Evolutionary conservation across 1,140 invertebrate species (phyloP).

Genomic region (Reticulitermes speratus): DNA sequence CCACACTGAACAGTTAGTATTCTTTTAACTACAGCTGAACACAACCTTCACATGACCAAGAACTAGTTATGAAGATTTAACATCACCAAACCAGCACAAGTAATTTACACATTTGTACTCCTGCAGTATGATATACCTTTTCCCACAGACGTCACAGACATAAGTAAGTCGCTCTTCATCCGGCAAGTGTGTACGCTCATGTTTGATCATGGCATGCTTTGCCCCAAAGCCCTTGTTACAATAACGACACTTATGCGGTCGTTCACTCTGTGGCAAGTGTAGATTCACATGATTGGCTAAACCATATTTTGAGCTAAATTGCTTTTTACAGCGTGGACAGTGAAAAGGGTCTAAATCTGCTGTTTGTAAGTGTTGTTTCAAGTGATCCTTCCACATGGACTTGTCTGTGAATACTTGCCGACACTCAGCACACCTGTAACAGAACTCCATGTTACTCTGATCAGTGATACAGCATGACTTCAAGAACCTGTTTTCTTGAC

Average conservation of each 20-base stretch:
- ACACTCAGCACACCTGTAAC: not conserved
- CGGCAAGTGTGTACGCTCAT: conserved; percentile 23
- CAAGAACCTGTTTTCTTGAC: no score
- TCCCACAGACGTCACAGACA: conserved; percentile 17
- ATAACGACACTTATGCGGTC: not conserved
- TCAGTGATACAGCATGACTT: no score
- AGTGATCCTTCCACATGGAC: not conserved
- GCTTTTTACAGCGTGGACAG: not conserved
- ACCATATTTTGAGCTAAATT: conserved; percentile 19
- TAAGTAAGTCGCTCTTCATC: conserved; percentile 18
- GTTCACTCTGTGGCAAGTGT: conserved; percentile 6
- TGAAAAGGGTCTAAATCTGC: not conserved
- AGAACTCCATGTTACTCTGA: not conserved
- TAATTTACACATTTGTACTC: no score
- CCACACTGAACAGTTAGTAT: no score
- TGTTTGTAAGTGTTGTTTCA: not conserved
- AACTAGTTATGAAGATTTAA: no score
- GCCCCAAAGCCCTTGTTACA: conserved; percentile 25
- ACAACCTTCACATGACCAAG: no score
- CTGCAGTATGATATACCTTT: not conserved
- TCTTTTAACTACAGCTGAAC: no score
- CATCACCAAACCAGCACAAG: no score
- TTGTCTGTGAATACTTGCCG: not conserved
- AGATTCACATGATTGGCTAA: not conserved
- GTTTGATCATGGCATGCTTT: conserved; percentile 1